Conservation (phyloP, 1,140 invertebrate species). For the Camponotus pennsylvanicus region DNA sequence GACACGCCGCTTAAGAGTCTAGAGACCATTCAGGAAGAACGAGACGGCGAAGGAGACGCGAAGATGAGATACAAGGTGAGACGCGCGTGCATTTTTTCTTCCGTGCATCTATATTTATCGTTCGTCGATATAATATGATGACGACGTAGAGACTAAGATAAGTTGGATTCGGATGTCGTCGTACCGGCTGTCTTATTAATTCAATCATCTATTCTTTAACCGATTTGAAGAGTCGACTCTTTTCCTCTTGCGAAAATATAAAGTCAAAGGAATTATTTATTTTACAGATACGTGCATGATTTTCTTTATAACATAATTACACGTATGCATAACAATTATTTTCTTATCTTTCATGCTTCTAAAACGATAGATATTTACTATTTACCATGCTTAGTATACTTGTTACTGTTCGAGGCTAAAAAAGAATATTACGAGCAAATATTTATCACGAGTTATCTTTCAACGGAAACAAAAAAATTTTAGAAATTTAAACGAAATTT, state of each 20-base stretch:
- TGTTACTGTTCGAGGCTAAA: too few species aligned
- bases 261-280: not conserved
- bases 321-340: not conserved
- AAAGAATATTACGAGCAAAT: too few species aligned
- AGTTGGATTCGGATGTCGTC: slow-evolving; percentile 11
- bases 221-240: not conserved
- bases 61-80: slow-evolving; percentile 77
- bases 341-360: not conserved
- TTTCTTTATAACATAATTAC: not conserved
- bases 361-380: too few species aligned
- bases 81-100: not conserved
- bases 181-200: slow-evolving; percentile 24
- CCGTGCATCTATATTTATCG: not conserved
- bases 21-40: not conserved
- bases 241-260: slow-evolving; percentile 6
- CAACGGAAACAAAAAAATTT: too few species aligned
- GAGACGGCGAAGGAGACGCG: not conserved
- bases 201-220: not conserved
- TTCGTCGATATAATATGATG: not conserved
- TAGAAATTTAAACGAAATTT: too few species aligned
- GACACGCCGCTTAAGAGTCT: slow-evolving; percentile 39
- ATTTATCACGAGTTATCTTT: too few species aligned
- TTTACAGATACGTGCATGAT: not conserved
- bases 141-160: not conserved
- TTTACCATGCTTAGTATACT: too few species aligned